Evolutionary conservation across 23 tunicate genomes (phyloP), one percentile per base, ranked within the genome.

Genomic region (Phallusia fumigata): DNA sequence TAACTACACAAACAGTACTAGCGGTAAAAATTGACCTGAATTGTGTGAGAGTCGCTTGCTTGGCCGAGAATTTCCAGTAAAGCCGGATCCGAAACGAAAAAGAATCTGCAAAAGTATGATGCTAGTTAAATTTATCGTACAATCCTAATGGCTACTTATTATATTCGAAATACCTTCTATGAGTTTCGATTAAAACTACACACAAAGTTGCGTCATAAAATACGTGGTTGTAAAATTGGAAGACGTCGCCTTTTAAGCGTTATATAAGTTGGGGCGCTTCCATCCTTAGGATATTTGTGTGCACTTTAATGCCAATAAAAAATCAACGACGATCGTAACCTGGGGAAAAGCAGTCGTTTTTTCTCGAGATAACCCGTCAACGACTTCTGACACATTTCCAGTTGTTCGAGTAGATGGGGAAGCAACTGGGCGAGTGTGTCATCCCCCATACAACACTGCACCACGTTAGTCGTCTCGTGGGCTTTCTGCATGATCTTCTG

Each of bases 401-500:
- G 97, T 79, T 96, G 99, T 81, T 97, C 99, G 31, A 97, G 81
- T 50, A 97, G 80, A 83, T 97, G 99, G 0, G 99, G 99, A 0
- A 97, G 91, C 21, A 97, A 82, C 64, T 97, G 99, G 0, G 99
- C 97, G n/a, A 92, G 86, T 35, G 97, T 97, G 83, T 97, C 99
- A 50, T 97, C 99, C 19, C 99, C 99, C 91, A 88, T 92, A 81
- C 99, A 97, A 80, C 99, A 97, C 81, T 97, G 96, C 40, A 97
- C 99, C 34, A 97, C 93, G 74, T 97, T 97, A 49, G 99, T 97
- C 84, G 89, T 97, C 81, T 97, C 99, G 91, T 97, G 99, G 0
- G 99, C 99, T 78, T 97, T 97, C 87, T 97, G 99, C 99, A 97
- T 97, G 80, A 97, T 97, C 85, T 97, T 97, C 84, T 97, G 99